Evolutionary conservation across 2,113 vertebrate species (phyloP).

Genomic region (Capreolus pygargus): DNA sequence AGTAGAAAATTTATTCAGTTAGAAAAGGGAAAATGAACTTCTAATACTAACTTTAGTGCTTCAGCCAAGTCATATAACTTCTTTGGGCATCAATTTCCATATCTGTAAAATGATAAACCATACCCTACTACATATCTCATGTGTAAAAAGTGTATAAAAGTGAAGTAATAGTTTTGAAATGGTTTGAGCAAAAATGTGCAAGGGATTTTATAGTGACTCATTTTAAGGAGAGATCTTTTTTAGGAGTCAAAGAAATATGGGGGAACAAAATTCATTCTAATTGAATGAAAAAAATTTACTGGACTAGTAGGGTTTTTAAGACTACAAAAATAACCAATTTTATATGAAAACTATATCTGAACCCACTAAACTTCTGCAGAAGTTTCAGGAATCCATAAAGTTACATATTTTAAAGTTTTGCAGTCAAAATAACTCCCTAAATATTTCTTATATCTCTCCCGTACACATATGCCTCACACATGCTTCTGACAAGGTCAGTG

Average conservation of each 20-base stretch:
- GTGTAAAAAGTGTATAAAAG: neutral
- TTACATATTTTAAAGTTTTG: neutral
- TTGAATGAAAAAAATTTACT: neutral
- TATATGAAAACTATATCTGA: neutral
- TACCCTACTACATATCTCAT: neutral
- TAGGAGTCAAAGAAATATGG: neutral
- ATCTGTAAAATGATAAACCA: conserved; percentile 28
- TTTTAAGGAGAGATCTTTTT: neutral
- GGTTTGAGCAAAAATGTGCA: neutral
- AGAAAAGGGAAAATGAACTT: conserved; percentile 20
- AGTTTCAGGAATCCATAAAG: neutral
- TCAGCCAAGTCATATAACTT: neutral
- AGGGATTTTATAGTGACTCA: neutral
- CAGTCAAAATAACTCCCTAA: neutral
- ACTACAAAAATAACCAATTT: neutral
- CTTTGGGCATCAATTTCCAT: neutral
- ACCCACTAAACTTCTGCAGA: neutral
- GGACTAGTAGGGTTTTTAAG: neutral
- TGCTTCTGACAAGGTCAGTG: neutral
- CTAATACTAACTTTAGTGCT: neutral
- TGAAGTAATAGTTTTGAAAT: neutral
- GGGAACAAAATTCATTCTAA: neutral
- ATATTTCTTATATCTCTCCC: neutral
- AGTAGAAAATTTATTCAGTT: neutral
- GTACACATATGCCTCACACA: neutral